Evolutionary conservation across 2,113 vertebrate species (phyloP), one percentile per base, ranked within the genome.

Genomic region (Anthoscopus minutus): DNA sequence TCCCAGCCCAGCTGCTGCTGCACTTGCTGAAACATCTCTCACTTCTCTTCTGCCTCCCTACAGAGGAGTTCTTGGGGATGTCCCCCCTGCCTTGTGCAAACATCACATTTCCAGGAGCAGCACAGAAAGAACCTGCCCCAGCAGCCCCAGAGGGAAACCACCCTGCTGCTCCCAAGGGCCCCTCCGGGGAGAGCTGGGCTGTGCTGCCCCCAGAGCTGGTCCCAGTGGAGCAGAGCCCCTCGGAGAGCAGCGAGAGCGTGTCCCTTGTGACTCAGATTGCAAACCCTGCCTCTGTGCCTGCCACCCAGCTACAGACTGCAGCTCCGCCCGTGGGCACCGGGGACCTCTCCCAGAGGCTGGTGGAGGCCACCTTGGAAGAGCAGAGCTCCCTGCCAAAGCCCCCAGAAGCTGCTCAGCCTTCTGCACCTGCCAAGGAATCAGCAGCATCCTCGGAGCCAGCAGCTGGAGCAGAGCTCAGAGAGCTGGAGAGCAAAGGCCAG

Each of bases 221-320:
- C 30, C 95, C 85, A 15, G 6, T 47, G 45, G 98, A 98, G 56
- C 88, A 97, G 92, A 98, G 98, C 35, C 98, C 98, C 9, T 99
- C 99, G 0, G 97, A 98, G 60, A 99, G 99, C 98, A 99, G 99
- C 15, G 99, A 99, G 93, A 99, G 99, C 53, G 2, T 98, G 94
- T 99, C 99, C 84, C 97, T 99, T 4, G 98, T 99, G 18, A 99
- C 99, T 47, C 99, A 99, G 98, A 96, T 99, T 48, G 98, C 98
- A 81, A 98, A 97, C 73, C 96, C 96, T 37, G 96, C 96, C 38
- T 54, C 92, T 61, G 90, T 80, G 64, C 95, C 96, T 19, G 94
- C 96, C 45, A 10, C 72, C 12, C 94, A 89, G 72, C 93, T 54
- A 95, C 94, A 94, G 86, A 86, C 96, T 90, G 95, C 88, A 89